Evolutionary conservation across 2,797 vertebrate genomes (phyloP).

Genomic region (Carduelis carduelis): DNA sequence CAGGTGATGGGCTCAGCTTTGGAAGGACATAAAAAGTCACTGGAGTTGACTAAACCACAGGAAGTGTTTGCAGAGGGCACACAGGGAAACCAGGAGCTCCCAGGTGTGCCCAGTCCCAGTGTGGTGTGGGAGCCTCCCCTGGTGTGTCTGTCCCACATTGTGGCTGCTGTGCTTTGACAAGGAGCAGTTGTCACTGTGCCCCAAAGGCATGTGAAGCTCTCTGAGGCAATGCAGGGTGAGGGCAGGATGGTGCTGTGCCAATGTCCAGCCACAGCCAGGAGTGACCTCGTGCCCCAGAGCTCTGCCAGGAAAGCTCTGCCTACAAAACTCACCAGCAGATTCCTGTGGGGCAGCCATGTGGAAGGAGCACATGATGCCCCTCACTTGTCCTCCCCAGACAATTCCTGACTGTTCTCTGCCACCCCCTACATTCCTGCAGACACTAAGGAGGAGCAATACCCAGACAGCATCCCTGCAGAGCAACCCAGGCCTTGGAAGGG

Average conservation of each 20-base stretch:
- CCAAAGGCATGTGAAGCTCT: background rate
- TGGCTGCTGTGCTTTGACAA: background rate
- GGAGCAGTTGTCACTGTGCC: background rate
- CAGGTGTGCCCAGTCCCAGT: background rate
- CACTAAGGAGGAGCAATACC: background rate
- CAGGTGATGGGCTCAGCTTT: background rate
- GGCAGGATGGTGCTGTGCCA: background rate
- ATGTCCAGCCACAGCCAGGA: background rate
- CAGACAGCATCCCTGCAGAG: background rate
- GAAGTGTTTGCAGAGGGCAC: background rate
- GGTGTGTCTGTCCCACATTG: accelerated
- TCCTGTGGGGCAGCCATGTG: background rate
- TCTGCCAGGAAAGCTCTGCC: background rate
- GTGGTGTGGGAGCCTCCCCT: background rate
- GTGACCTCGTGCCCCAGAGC: background rate
- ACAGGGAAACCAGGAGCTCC: background rate
- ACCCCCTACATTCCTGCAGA: background rate
- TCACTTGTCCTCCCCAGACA: background rate
- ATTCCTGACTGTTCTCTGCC: background rate
- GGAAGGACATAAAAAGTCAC: accelerated
- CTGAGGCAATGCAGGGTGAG: background rate
- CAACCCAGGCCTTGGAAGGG: background rate
- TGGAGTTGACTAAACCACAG: background rate
- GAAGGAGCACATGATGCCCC: background rate
- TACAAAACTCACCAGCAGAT: background rate